phyloP scores from a whole-genome alignment of 2,797 vertebrate species.

The Cryptoblepharus egeriae region DNA sequence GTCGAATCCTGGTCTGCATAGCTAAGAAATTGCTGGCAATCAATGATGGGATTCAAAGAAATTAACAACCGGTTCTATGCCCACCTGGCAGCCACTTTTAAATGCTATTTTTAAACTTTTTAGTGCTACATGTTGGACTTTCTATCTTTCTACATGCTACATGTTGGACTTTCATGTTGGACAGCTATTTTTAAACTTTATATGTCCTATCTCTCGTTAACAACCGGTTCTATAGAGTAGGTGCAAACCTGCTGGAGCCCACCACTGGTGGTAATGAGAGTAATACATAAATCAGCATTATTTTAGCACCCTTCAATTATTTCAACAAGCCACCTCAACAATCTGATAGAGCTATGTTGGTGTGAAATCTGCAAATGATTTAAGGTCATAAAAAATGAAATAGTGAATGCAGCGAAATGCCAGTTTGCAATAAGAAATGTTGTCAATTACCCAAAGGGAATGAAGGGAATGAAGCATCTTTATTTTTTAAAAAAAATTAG shows the following conservation, averaged over 20 bases:
- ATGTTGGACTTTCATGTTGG: no score
- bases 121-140: no score
- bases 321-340: neutral
- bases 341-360: accelerated
- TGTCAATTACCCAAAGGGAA: conserved; percentile 12
- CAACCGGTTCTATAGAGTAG: no score
- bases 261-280: no score
- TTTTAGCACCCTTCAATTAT: neutral
- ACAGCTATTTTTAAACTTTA: no score
- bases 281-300: neutral
- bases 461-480: neutral
- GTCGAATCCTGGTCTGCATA: neutral
- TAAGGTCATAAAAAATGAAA: conserved; percentile 20
- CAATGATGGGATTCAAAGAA: no score
- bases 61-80: no score
- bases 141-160: no score
- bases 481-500: neutral
- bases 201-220: no score
- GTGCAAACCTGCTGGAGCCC: no score
- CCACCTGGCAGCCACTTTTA: no score
- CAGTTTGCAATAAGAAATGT: neutral
- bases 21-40: neutral
- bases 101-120: no score
- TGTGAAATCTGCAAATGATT: conserved; percentile 16
- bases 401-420: neutral